A percentile compares a stretch with the other conserved stretches of the same genome.
These are phyloP conservation scores for Melitaea cinxia DNA, from an alignment of 1,140 invertebrate species.

Conservation along the genomic window DNA sequence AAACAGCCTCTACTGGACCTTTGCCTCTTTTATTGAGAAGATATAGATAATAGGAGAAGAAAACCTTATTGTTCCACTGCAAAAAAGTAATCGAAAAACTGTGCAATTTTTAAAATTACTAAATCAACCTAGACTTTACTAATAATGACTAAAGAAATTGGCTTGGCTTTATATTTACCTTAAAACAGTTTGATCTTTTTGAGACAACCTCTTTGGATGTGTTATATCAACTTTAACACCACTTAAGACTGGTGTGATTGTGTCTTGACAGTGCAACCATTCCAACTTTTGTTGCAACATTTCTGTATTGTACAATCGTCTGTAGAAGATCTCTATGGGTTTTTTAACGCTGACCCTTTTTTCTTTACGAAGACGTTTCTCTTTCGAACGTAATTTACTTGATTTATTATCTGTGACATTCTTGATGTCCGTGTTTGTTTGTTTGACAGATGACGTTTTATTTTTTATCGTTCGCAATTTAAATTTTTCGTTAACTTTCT, in stretches of 20 bases:
- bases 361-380: conserved; percentile 10
- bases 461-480: conserved; percentile 5
- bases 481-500: conserved; percentile 25
- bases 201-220: conserved; percentile 21
- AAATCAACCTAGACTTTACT: too few relatives aligned
- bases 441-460: conserved; percentile 24
- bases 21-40: too few relatives aligned
- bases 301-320: conserved; percentile 31
- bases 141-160: too few relatives aligned
- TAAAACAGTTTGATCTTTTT: conserved; percentile 36
- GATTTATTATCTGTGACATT: background rate
- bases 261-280: conserved; percentile 52
- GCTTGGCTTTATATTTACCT: too few relatives aligned
- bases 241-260: conserved; percentile 48
- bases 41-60: too few relatives aligned
- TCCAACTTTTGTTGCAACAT: conserved; percentile 28
- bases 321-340: conserved; percentile 52
- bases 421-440: background rate
- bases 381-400: conserved; percentile 13
- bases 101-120: too few relatives aligned
- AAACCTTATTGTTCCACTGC: too few relatives aligned
- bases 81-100: too few relatives aligned
- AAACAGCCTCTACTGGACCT: too few relatives aligned
- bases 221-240: conserved; percentile 42
- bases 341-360: conserved; percentile 25